phyloP scores from a whole-genome alignment of 2,888 invertebrate genomes.

The Gastracanthus pulcherrimus region DNA sequence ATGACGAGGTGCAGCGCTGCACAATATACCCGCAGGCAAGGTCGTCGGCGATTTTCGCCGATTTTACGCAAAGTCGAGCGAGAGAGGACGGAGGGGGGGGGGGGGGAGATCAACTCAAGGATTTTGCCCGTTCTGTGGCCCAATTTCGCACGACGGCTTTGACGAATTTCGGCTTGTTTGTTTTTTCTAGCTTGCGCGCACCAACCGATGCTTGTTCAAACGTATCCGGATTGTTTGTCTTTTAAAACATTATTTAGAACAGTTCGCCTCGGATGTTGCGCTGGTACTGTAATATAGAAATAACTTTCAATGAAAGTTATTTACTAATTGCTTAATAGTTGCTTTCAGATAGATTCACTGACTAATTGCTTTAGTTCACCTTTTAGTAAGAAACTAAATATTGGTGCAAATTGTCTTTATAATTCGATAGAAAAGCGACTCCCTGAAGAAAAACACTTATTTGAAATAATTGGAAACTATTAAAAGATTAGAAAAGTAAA shows the following conservation, averaged over 20 bases:
- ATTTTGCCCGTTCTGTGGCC: background rate
- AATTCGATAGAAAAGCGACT: too few relatives aligned
- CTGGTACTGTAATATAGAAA: background rate
- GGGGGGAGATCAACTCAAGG: too few relatives aligned
- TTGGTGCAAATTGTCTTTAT: too few relatives aligned
- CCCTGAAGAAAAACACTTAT: too few relatives aligned
- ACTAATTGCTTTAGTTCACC: too few relatives aligned
- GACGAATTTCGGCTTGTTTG: constrained; percentile 26
- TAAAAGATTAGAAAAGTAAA: too few relatives aligned
- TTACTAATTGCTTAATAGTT: too few relatives aligned
- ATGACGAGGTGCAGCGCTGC: background rate
- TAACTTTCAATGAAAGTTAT: background rate
- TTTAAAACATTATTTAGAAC: background rate
- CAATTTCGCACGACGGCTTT: constrained; percentile 8
- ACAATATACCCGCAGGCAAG: constrained; percentile 2
- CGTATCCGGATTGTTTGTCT: background rate
- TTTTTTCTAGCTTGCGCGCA: constrained; percentile 2
- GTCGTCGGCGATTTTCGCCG: background rate
- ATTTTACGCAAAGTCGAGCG: constrained; percentile 14
- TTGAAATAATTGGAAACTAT: too few relatives aligned
- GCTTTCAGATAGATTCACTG: too few relatives aligned
- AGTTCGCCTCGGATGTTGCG: too few relatives aligned
- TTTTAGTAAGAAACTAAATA: too few relatives aligned
- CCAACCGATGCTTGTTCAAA: background rate
- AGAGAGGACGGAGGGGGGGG: too few relatives aligned